Conservation (phyloP, 2,797 vertebrate genomes). For the Limnodromus scolopaceus region DNA sequence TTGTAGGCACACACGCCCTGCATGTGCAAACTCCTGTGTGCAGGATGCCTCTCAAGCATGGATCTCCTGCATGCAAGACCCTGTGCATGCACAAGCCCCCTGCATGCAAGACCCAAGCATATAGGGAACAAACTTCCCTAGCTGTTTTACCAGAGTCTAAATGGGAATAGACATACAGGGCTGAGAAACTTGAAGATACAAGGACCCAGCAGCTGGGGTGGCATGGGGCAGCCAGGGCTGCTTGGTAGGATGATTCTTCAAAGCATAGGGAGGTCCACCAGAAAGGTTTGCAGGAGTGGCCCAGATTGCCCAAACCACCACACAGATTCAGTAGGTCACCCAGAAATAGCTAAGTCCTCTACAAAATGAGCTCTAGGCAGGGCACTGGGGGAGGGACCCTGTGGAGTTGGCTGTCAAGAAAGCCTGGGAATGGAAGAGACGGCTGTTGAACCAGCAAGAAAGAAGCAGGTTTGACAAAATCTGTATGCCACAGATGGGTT, state of each 20-base stretch:
- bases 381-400: neutral
- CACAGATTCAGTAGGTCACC: neutral
- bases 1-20: fast-evolving
- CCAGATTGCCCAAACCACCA: neutral
- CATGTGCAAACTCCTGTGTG: neutral
- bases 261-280: neutral
- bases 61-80: neutral
- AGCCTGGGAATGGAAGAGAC: neutral
- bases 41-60: neutral
- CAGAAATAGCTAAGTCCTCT: neutral
- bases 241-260: neutral
- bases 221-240: neutral
- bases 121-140: neutral
- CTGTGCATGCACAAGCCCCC: fast-evolving
- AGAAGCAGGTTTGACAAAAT: conserved; percentile 33
- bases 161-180: neutral
- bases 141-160: neutral
- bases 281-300: neutral
- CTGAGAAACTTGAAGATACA: neutral
- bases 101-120: neutral
- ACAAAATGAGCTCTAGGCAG: neutral
- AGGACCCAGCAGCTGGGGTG: neutral
- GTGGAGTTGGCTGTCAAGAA: neutral
- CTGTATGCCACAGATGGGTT: neutral
- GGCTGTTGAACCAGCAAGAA: neutral